phyloP scores from a whole-genome alignment of 2,888 invertebrate species.

The Heteromyza rotundicornis region DNA sequence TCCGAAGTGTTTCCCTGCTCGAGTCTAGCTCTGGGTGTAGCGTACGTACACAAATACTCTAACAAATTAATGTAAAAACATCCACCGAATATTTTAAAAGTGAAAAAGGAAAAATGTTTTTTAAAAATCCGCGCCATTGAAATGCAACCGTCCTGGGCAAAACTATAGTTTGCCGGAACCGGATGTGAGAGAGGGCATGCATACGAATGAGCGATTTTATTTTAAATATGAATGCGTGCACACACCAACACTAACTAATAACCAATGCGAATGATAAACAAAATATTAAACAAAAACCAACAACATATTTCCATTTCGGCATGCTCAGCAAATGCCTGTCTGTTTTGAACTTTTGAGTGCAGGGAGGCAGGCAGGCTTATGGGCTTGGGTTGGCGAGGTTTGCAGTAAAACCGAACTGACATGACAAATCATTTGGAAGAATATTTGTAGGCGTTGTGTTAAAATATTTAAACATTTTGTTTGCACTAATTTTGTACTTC shows the following conservation, averaged over 20 bases:
- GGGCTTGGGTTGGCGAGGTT: neutral
- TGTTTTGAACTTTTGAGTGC: neutral
- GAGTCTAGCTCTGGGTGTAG: no score
- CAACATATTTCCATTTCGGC: neutral
- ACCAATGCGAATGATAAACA: conserved; percentile 4
- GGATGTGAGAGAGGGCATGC: neutral
- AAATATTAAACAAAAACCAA: conserved; percentile 1
- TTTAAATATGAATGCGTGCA: neutral
- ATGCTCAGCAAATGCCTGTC: neutral
- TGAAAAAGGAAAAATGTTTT: no score
- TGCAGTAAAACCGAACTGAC: conserved; percentile 21
- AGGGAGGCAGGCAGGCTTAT: neutral
- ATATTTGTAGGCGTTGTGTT: conserved; percentile 29
- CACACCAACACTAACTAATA: neutral
- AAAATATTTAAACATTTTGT: conserved; percentile 43
- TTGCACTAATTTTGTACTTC: conserved; percentile 38
- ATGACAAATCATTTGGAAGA: conserved; percentile 48
- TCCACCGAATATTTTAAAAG: no score
- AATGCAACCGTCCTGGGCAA: neutral
- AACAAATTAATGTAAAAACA: no score
- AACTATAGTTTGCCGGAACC: neutral
- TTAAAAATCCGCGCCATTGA: neutral
- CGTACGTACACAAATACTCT: no score
- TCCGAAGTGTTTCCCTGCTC: no score
- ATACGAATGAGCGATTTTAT: neutral